Base-by-base conservation (phyloP, 2,888 invertebrate species). In the Gordius sp. region DNA sequence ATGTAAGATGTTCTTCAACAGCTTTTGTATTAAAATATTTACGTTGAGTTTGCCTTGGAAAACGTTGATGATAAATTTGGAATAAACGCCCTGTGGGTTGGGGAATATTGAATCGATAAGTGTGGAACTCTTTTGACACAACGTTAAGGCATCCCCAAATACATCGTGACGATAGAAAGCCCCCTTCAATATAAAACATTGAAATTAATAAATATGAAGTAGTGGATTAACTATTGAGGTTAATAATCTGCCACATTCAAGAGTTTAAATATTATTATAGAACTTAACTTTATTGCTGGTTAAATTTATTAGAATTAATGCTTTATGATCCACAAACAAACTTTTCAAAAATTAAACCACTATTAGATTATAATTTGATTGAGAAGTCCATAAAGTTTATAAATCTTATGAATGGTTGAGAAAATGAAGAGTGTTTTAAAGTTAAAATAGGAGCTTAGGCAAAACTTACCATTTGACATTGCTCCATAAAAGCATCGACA, bases 81-180 rank as follows among this genome's bases (percentile, higher is more conserved):
- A 82, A 84, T 93, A 87, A 4, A 97, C 89, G 73, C 85, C 83
- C 62, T 89, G 84, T 0, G 89, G 86, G 69, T 85, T 86, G 2
- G 79, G 79, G 68, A 97, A 97, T 1, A 97, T 89, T 65, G 80
- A 79, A 57, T 68, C 65, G 47, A 74, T 68, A 25, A 60, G 81
- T 75, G 64, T 78, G 76, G 68, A 82, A 76, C 71, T 86, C 66
- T 79, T 80, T 63, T 79, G 79, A 69, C 89, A 91, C 62, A 93
- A 74, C 0, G 83, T 82, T 52, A 86, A 74, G 13, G 91, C 80
- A 59, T 87, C 81, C 56, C 78, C 77, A 71, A 89, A 93, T 58
- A 91, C 80, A 67, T 89, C 86, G 67, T 81, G 81, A 24, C 81
- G 81, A 2, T 79, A 75, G 63, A 83, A 79, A 0, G 82, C 80